A percentile compares a stretch with the other conserved stretches of the same genome.
phyloP scores from a whole-genome alignment of 2,113 vertebrate genomes.

The Centropristis striata region DNA sequence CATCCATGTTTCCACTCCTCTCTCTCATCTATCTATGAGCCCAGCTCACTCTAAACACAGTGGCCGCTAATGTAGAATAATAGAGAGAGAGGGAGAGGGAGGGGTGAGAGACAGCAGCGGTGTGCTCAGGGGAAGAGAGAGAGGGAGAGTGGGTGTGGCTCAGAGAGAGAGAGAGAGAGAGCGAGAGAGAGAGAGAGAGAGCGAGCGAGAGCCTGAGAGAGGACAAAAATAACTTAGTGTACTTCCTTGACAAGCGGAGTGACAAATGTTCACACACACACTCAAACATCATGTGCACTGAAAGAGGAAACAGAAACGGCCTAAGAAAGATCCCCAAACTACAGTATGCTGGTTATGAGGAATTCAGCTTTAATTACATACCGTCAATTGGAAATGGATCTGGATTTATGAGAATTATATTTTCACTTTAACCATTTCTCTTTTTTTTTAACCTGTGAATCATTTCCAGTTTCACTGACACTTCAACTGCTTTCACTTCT shows the following conservation, averaged over 20 bases:
- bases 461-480: no score
- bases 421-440: no score
- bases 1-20: conserved; percentile 45
- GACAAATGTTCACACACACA: conserved; percentile 9
- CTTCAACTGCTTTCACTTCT: no score
- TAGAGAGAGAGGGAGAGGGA: background rate
- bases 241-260: conserved; percentile 51
- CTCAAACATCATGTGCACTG: background rate
- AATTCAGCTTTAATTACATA: background rate
- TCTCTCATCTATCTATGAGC: conserved; percentile 27
- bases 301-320: conserved; percentile 7
- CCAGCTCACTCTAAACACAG: conserved; percentile 15
- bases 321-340: background rate
- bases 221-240: conserved; percentile 59
- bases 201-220: background rate
- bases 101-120: background rate
- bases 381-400: no score
- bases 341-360: background rate
- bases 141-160: conserved; percentile 38
- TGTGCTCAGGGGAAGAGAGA: background rate
- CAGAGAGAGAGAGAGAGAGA: background rate
- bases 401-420: no score
- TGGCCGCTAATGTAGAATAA: background rate
- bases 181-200: background rate
- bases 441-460: no score